These are phyloP conservation scores for Leptopilina syphax DNA, from an alignment of 2,888 invertebrate genomes.

Conservation along the genomic window DNA sequence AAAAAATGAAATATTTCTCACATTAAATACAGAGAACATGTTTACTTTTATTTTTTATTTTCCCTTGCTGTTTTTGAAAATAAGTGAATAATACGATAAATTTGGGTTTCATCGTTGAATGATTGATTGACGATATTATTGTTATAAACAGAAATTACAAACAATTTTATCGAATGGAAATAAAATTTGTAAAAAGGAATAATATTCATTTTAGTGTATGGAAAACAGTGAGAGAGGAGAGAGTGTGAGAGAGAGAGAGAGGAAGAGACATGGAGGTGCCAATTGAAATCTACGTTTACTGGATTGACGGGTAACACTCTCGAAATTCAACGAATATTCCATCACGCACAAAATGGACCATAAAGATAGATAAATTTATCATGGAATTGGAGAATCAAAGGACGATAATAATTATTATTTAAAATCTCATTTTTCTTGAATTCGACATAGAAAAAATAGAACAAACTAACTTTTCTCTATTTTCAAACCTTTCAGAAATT, in stretches of 20 bases:
- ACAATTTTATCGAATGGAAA: not conserved
- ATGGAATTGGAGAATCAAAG: constrained; percentile 5
- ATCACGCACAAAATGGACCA: constrained; percentile 28
- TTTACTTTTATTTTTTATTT: too few relatives aligned
- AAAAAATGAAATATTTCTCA: too few relatives aligned
- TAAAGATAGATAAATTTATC: constrained; percentile 47
- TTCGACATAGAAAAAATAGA: too few relatives aligned
- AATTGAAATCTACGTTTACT: constrained; percentile 11
- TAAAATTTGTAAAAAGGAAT: constrained; percentile 3
- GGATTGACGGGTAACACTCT: not conserved
- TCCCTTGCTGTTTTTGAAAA: too few relatives aligned
- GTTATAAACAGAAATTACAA: not conserved
- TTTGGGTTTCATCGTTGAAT: not conserved
- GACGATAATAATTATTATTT: constrained; percentile 42
- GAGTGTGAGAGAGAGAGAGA: too few relatives aligned
- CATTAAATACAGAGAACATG: too few relatives aligned
- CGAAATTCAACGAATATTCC: not conserved
- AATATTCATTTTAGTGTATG: not conserved
- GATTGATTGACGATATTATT: not conserved
- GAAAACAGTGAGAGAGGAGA: too few relatives aligned
- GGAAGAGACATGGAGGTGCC: not conserved
- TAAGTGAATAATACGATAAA: too few relatives aligned
- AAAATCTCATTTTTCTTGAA: constrained; percentile 6
- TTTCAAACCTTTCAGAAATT: too few relatives aligned
- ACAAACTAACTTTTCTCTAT: too few relatives aligned